Evolutionary conservation across 2,113 vertebrate genomes (phyloP).

Genomic region (Brachyistius frenatus): DNA sequence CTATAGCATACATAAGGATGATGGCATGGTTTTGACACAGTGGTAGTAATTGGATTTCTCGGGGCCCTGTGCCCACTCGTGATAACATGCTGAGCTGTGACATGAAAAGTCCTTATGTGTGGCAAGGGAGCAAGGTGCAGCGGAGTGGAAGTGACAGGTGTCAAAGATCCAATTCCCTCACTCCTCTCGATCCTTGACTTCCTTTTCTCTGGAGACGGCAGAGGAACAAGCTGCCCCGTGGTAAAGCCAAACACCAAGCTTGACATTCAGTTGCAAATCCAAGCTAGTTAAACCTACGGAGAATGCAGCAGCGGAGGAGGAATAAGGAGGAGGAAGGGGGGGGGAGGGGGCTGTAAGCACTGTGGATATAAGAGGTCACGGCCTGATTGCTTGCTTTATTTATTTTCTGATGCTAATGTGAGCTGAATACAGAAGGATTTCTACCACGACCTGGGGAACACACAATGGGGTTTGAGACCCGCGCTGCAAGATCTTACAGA

Average conservation of each 20-base stretch:
- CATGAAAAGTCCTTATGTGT: slow-evolving; percentile 83
- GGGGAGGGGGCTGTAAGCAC: neutral
- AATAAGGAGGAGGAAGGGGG: neutral
- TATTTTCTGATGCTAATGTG: slow-evolving; percentile 76
- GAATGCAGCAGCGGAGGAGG: slow-evolving; percentile 32
- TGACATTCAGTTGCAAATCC: slow-evolving; percentile 71
- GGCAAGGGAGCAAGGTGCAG: slow-evolving; percentile 77
- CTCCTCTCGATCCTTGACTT: slow-evolving; percentile 63
- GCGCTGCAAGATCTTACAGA: slow-evolving; percentile 30
- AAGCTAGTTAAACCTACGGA: slow-evolving; percentile 57
- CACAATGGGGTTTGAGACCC: slow-evolving; percentile 47
- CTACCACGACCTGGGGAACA: slow-evolving; percentile 39
- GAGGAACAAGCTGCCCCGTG: slow-evolving; percentile 60
- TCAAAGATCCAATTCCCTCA: slow-evolving; percentile 77
- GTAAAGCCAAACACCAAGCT: slow-evolving; percentile 63
- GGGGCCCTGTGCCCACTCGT: slow-evolving; percentile 74
- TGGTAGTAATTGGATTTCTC: slow-evolving; percentile 82
- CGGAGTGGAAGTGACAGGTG: slow-evolving; percentile 80
- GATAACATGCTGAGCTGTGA: slow-evolving; percentile 81
- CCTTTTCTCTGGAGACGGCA: slow-evolving; percentile 58
- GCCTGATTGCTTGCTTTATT: slow-evolving; percentile 73
- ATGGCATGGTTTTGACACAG: slow-evolving; percentile 70
- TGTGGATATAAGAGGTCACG: slow-evolving; percentile 61
- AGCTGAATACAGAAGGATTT: slow-evolving; percentile 58
- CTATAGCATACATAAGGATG: slow-evolving; percentile 71